Conservation (phyloP, 2,113 vertebrate genomes). For the Rallus limicola region DNA sequence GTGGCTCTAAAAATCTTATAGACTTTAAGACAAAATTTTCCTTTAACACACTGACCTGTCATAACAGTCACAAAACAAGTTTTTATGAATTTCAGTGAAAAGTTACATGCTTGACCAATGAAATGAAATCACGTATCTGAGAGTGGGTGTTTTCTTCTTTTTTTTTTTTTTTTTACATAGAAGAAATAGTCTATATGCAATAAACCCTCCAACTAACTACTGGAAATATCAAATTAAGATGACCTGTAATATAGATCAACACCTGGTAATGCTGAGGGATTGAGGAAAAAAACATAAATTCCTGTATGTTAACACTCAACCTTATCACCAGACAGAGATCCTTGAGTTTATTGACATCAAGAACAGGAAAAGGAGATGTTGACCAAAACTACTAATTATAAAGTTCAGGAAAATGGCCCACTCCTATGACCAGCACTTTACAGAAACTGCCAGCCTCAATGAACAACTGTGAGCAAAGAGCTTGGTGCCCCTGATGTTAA, state of each 20-base stretch:
- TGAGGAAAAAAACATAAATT: not conserved
- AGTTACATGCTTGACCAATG: not conserved
- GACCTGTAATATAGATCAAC: not conserved
- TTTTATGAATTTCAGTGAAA: not conserved
- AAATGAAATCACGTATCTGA: not conserved
- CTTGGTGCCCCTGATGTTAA: not conserved
- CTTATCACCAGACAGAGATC: not conserved
- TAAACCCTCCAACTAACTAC: not conserved
- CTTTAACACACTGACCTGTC: not conserved
- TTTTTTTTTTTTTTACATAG: not conserved
- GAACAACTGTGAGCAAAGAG: not conserved
- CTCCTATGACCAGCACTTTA: not conserved
- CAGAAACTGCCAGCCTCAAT: not conserved
- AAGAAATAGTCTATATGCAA: not conserved
- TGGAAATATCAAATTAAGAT: not conserved
- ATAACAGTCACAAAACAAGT: not conserved
- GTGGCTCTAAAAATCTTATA: not conserved
- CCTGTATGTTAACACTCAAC: not conserved
- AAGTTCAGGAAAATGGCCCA: not conserved
- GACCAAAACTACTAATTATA: not conserved
- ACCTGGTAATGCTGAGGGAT: not conserved
- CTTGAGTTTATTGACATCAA: not conserved
- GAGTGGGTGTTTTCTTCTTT: no score
- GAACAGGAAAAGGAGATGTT: not conserved
- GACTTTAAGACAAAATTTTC: not conserved